These are phyloP conservation scores for Perdita meconis DNA, from an alignment of 2,888 invertebrate genomes.

Conservation along the genomic window DNA sequence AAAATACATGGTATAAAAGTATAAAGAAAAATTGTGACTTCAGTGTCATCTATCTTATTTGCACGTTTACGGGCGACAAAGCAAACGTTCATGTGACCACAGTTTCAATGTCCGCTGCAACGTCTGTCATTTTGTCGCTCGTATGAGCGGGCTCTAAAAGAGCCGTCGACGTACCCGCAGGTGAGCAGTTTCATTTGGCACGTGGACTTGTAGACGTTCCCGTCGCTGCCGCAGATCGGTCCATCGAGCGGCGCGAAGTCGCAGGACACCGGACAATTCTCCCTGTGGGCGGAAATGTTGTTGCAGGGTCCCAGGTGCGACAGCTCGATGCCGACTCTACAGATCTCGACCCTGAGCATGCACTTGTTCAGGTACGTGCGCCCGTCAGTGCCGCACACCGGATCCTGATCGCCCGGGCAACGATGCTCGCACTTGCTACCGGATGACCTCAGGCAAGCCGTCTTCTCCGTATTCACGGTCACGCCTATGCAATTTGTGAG, in stretches of 20 bases:
- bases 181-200: conserved; percentile 97
- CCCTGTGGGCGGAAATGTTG: conserved; percentile 92
- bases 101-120: too few relatives aligned
- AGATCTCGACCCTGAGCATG: conserved; percentile 83
- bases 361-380: conserved; percentile 94
- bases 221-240: conserved; percentile 96
- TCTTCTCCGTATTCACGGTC: conserved; percentile 80
- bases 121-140: too few relatives aligned
- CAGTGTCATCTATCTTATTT: too few relatives aligned
- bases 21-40: too few relatives aligned
- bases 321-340: conserved; percentile 87
- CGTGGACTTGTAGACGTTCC: conserved; percentile 95
- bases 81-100: too few relatives aligned
- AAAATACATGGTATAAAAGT: too few relatives aligned
- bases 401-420: conserved; percentile 93
- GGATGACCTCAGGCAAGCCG: conserved; percentile 85
- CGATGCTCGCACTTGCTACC: conserved; percentile 87
- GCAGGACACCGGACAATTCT: conserved; percentile 95
- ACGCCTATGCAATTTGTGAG: conserved; percentile 77
- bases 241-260: conserved; percentile 94
- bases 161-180: conserved; percentile 88
- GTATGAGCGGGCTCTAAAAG: too few relatives aligned
- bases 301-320: conserved; percentile 88
- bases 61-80: too few relatives aligned
- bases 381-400: conserved; percentile 95